Base-by-base conservation (phyloP, 2,797 vertebrate genomes). In the Buphagus erythrorhynchus region DNA sequence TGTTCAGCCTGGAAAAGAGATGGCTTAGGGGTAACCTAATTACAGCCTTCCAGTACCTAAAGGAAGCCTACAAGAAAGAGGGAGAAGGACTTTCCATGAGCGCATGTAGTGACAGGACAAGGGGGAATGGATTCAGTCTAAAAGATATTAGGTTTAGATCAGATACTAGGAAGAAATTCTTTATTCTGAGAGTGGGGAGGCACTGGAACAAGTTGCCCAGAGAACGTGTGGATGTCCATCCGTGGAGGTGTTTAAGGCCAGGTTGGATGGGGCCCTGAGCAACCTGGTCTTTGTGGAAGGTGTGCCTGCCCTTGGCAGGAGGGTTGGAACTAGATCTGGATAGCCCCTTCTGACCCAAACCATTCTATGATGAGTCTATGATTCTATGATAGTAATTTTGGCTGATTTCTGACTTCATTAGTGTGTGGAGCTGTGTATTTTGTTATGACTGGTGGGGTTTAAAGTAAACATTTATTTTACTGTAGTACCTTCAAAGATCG, bases 381-480 rank as follows among this genome's bases (percentile, higher is more conserved):
- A n/a, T n/a, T 49, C 35, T 57, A 1, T 28, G 13, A 24, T 17
- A 65, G 33, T 63, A 62, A 69, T 84, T 91, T 65, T 51, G 36
- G 13, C 25, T 86, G 63, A 52, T 92, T 77, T 75, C 62, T 80
- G 13, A 36, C 38, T 78, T 58, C 24, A 51, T 62, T 82, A 63
- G 29, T n/a, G 12, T 66, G 35, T 93, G 51, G 35, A 85, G 18
- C 28, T 42, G 12, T 80, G 33, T 61, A 14, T 90, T 91, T 91
- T 78, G 14, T 80, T 86, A 13, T 13, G 20, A 75, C 29, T 52
- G 16, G 6, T 59, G 54, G 48, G 10, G 16, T 63, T 93, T 95
- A 33, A 61, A 74, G 17, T 58, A 78, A 83, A 55, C 54, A 55
- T 93, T 74, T 91, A 29, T 94, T 93, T 90, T 82, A n/a, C 49